phyloP scores from a whole-genome alignment of 2,888 invertebrate genomes.

The Diachrysia chrysitis region DNA sequence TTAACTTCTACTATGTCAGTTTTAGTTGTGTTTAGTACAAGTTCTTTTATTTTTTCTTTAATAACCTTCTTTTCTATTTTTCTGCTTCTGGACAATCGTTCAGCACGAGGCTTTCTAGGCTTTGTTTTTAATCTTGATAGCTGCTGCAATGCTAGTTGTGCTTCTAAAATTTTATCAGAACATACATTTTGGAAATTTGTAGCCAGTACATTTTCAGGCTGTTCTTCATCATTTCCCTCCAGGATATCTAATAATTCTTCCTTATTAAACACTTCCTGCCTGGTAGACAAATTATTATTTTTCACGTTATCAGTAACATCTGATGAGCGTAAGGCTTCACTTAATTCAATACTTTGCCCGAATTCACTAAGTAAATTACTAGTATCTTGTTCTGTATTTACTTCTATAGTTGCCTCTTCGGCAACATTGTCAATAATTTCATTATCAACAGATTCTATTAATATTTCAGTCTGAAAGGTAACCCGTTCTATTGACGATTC shows the following conservation, averaged over 20 bases:
- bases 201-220: conserved; percentile 48
- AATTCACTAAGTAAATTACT: conserved; percentile 78
- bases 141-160: conserved; percentile 80
- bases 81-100: conserved; percentile 50
- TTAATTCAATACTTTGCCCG: conserved; percentile 80
- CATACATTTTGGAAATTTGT: conserved; percentile 50
- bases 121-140: conserved; percentile 73
- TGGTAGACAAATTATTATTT: conserved; percentile 77
- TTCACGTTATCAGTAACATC: conserved; percentile 75
- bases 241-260: conserved; percentile 84
- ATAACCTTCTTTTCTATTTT: conserved; percentile 47
- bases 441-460: conserved; percentile 79
- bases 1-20: conserved; percentile 48
- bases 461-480: conserved; percentile 82
- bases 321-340: conserved; percentile 80
- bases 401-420: conserved; percentile 55
- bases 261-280: conserved; percentile 84
- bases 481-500: conserved; percentile 66
- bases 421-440: conserved; percentile 63
- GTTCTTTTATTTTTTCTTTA: conserved; percentile 44
- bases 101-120: conserved; percentile 52
- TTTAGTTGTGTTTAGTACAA: conserved; percentile 5
- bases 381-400: conserved; percentile 56
- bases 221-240: conserved; percentile 79
- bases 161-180: conserved; percentile 69